phyloP scores from a whole-genome alignment of 2,797 vertebrate genomes.

The Myiotriccus ornatus region DNA sequence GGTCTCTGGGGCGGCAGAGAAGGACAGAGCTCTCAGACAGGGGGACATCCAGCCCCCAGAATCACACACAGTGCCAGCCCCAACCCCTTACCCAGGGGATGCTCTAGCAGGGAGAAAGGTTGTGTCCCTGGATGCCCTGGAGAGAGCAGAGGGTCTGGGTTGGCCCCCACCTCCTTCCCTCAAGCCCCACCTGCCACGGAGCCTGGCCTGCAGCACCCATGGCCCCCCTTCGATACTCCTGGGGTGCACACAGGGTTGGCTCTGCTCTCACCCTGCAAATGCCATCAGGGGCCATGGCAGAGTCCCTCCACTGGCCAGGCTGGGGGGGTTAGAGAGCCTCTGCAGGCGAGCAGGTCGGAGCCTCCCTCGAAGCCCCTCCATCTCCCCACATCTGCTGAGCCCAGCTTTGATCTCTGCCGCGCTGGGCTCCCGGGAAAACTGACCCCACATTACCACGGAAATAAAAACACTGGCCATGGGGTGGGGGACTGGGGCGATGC shows the following conservation, averaged over 20 bases:
- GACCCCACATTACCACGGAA: constrained; percentile 1
- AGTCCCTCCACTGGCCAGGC: neutral
- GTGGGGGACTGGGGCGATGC: neutral
- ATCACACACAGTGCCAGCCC: neutral
- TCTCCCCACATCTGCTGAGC: neutral
- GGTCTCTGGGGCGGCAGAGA: neutral
- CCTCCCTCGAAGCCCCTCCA: neutral
- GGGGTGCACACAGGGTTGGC: neutral
- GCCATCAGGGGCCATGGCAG: neutral
- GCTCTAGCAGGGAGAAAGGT: neutral
- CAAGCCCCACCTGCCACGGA: neutral
- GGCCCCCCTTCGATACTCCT: neutral
- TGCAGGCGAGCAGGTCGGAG: rapidly evolving
- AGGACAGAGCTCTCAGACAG: neutral
- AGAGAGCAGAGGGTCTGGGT: neutral
- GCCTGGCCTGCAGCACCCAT: neutral
- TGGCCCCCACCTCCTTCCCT: neutral
- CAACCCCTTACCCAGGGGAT: rapidly evolving
- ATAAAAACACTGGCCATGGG: neutral
- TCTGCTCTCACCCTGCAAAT: neutral
- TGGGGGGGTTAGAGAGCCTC: neutral
- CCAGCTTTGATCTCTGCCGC: neutral
- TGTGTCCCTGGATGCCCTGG: neutral
- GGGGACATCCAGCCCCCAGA: neutral
- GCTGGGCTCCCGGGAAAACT: neutral